Evolutionary conservation across 1,140 invertebrate genomes (phyloP).

Genomic region (Potamilus streckersoni): DNA sequence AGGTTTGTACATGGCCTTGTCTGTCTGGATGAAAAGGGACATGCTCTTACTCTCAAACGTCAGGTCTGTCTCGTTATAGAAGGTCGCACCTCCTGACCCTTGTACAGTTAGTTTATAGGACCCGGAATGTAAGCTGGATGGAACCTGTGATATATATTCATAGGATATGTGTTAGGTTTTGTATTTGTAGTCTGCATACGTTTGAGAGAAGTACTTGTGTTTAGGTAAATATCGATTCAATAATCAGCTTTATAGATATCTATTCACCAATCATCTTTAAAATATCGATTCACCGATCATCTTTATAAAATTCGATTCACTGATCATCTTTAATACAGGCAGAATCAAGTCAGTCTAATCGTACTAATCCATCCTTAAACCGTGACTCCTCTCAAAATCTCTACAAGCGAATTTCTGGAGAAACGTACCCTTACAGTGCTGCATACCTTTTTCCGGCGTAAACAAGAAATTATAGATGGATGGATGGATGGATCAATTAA

Average conservation of each 20-base stretch:
- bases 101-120: conserved; percentile 46
- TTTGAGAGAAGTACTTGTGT: not conserved
- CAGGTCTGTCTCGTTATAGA: conserved; percentile 42
- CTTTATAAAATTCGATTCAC: not conserved
- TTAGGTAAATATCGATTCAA: not conserved
- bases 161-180: not conserved
- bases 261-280: not conserved
- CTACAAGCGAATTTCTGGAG: too few species aligned
- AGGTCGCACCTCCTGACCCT: conserved; percentile 45
- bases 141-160: conserved; percentile 35
- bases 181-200: not conserved
- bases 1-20: conserved; percentile 64
- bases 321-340: not conserved
- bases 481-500: too few species aligned
- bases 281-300: too few species aligned
- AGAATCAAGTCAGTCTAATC: not conserved
- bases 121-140: conserved; percentile 30
- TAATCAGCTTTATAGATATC: not conserved
- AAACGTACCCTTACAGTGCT: too few species aligned
- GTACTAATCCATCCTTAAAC: not conserved
- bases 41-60: conserved; percentile 45
- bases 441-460: too few species aligned
- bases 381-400: not conserved
- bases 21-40: conserved; percentile 58
- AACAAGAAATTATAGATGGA: too few species aligned